phyloP scores from a whole-genome alignment of 2,888 invertebrate genomes.

The Pyralis farinalis region DNA sequence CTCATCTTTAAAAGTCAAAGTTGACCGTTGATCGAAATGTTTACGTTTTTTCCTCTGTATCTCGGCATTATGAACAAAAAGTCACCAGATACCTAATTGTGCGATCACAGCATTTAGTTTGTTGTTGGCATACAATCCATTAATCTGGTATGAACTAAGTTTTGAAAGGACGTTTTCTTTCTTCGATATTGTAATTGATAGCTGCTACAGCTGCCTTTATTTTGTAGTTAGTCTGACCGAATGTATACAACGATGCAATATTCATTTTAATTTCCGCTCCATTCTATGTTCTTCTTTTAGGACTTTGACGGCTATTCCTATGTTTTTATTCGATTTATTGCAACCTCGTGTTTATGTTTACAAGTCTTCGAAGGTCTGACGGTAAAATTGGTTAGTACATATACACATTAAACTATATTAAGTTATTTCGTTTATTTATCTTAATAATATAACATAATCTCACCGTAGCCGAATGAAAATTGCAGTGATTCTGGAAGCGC shows the following conservation, averaged over 20 bases:
- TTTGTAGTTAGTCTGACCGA: neutral
- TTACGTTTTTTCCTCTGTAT: slow-evolving; percentile 14
- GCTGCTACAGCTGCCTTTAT: too few relatives aligned
- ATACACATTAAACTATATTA: too few relatives aligned
- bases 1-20: slow-evolving; percentile 14
- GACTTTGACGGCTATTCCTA: too few relatives aligned
- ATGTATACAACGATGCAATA: neutral
- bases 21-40: slow-evolving; percentile 22
- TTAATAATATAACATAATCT: slow-evolving; percentile 25
- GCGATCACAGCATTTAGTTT: neutral
- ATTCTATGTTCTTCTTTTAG: neutral
- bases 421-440: neutral
- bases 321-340: neutral
- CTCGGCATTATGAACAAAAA: slow-evolving; percentile 14
- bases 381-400: too few relatives aligned
- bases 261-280: neutral
- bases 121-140: neutral
- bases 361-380: too few relatives aligned
- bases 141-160: neutral
- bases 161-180: neutral
- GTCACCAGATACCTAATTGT: slow-evolving; percentile 9
- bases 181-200: neutral
- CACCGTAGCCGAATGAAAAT: slow-evolving; percentile 54
- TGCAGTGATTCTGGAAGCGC: slow-evolving; percentile 47
- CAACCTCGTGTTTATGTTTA: neutral